Percentiles rank a stretch among this genome's conserved stretches.
These are phyloP conservation scores for Sphyrna mokarran DNA, from an alignment of 2,113 vertebrate species.

Conservation along the genomic window DNA sequence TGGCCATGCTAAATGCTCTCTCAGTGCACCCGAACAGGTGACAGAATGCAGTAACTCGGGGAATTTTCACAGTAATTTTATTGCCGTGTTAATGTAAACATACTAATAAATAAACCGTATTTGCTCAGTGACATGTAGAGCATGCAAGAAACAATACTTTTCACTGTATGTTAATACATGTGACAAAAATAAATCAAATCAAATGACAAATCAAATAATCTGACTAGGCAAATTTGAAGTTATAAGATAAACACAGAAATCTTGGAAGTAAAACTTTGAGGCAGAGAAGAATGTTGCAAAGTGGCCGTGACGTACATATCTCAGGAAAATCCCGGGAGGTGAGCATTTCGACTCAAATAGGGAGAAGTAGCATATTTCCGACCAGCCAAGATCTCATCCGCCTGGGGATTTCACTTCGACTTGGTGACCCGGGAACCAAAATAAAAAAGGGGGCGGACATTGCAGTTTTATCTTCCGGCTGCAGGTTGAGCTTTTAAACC, in stretches of 20 bases:
- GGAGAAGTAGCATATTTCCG: background rate
- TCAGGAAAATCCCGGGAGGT: background rate
- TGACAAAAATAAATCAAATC: too few species aligned
- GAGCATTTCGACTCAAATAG: background rate
- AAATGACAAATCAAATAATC: too few species aligned
- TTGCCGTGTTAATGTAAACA: too few species aligned
- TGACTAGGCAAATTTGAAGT: background rate
- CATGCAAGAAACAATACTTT: too few species aligned
- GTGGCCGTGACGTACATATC: background rate
- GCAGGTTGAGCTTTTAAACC: background rate
- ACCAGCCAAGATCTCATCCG: background rate
- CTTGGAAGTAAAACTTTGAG: background rate
- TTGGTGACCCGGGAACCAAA: slow-evolving; percentile 29
- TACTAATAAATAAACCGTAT: too few species aligned
- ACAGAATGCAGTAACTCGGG: too few species aligned
- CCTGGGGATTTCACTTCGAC: background rate
- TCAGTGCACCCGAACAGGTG: too few species aligned
- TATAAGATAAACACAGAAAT: background rate
- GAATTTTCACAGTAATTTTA: too few species aligned
- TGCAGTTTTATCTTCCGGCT: background rate
- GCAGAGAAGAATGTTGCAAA: background rate
- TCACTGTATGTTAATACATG: too few species aligned
- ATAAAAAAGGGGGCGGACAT: background rate
- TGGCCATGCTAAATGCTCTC: too few species aligned
- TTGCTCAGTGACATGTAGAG: too few species aligned